These are phyloP conservation scores for Blera fallax DNA, from an alignment of 2,888 invertebrate genomes.

Conservation along the genomic window DNA sequence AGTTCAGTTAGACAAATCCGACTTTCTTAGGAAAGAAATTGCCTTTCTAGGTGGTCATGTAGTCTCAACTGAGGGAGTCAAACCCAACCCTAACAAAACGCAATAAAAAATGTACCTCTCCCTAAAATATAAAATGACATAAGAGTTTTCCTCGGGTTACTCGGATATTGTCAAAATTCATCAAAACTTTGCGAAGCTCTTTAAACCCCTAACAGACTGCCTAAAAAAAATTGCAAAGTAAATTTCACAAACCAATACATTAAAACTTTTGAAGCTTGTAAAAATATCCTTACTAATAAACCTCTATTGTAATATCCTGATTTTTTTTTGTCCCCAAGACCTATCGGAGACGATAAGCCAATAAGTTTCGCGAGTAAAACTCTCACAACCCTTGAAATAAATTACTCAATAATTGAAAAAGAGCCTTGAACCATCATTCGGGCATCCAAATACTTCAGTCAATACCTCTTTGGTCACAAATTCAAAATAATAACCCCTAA, in stretches of 20 bases:
- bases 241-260: neutral
- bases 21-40: conserved; percentile 18
- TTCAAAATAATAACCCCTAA: conserved; percentile 79
- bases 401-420: conserved; percentile 61
- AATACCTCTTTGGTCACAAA: conserved; percentile 77
- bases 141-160: conserved; percentile 71
- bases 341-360: conserved; percentile 26
- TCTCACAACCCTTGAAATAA: conserved; percentile 14
- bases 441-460: conserved; percentile 76
- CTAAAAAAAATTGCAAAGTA: neutral
- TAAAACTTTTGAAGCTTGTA: neutral
- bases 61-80: conserved; percentile 75
- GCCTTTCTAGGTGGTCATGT: conserved; percentile 74
- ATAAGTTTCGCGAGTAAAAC: conserved; percentile 47
- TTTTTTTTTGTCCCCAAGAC: conserved; percentile 36
- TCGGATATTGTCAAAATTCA: conserved; percentile 62
- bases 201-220: conserved; percentile 1
- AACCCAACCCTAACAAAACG: conserved; percentile 76
- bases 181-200: conserved; percentile 34
- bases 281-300: neutral
- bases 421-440: conserved; percentile 46
- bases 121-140: conserved; percentile 1
- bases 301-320: conserved; percentile 74
- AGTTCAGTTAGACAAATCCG: neutral
- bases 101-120: conserved; percentile 59